Evolutionary conservation across 2,113 vertebrate species (phyloP), one percentile per base, ranked within the genome.

Genomic region (Leptobrachium ailaonicum): DNA sequence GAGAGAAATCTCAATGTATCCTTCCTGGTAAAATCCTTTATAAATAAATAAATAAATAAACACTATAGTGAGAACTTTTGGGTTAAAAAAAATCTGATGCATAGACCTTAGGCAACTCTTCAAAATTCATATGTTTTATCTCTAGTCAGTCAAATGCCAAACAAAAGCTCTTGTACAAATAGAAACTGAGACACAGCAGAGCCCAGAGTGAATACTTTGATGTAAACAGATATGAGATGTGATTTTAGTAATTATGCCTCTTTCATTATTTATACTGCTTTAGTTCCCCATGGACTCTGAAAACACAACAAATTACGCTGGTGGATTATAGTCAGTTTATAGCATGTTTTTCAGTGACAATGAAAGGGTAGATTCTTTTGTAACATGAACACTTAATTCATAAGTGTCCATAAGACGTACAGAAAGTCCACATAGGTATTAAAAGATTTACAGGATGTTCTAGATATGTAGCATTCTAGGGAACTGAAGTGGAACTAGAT

Each of bases 211-310:
- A 78, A 42, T 20, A 40, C 42, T 71, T 70, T 71, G 32, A 72
- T 53, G 58, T 64, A 64, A 64, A 72, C 58, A 71, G 77, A 79
- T 44, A 41, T 54, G 74, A 66, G 74, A 76, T 66, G 73, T 75
- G 63, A 32, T 79, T 47, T 58, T 72, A 71, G 69, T 60, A 72
- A 79, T 79, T 72, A 79, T 72, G 43, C 56, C 68, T 79, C 50
- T 64, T 72, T 71, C 41, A 79, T 64, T 79, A 72, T 79, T 79
- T 79, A 71, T 60, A 66, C 40, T 8, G 32, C 62, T 40, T 58
- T 64, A 42, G 32, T 45, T 72, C 32, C 14, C 63, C 8, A 63
- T 56, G 72, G 76, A 79, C 9, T 71, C 44, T 14, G 13, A 71
- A 44, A 77, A 77, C 41, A 77, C 53, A 77, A 71, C 7, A 42